Evolutionary conservation across 2,888 invertebrate species (phyloP).

Genomic region (Oscheius sp.): DNA sequence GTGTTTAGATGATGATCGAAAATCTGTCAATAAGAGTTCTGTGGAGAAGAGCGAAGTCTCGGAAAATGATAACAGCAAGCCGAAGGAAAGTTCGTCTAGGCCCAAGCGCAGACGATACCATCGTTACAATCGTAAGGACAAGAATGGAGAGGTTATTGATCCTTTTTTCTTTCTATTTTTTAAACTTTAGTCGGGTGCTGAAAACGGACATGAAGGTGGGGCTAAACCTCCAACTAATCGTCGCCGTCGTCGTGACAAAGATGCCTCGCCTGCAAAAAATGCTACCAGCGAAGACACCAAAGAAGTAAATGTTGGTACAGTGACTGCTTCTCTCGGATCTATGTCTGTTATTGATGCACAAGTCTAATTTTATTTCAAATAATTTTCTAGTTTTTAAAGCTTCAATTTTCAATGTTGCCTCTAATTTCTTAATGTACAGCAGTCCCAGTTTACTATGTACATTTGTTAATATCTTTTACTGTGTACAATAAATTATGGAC

Average conservation of each 20-base stretch:
- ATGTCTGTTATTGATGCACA: not conserved
- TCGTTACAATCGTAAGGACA: not conserved
- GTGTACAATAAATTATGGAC: no score
- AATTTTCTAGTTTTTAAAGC: no score
- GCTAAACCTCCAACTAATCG: not conserved
- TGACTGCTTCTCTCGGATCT: not conserved
- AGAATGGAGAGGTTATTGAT: not conserved
- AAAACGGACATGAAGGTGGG: no score
- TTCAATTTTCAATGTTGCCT: no score
- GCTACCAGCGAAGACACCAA: not conserved
- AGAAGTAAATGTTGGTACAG: not conserved
- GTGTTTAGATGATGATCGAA: not conserved
- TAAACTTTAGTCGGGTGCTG: no score
- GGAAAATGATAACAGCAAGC: not conserved
- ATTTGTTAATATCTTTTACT: no score
- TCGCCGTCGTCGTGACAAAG: not conserved
- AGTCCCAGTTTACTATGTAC: no score
- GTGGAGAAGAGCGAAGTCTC: not conserved
- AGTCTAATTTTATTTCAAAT: not conserved
- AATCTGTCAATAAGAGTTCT: not conserved
- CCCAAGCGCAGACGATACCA: not conserved
- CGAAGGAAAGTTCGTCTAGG: constrained; percentile 3
- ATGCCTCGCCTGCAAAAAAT: not conserved
- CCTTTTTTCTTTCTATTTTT: not conserved
- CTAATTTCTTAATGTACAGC: no score